phyloP scores from a whole-genome alignment of 2,113 vertebrate genomes.

The Hydropotes inermis region DNA sequence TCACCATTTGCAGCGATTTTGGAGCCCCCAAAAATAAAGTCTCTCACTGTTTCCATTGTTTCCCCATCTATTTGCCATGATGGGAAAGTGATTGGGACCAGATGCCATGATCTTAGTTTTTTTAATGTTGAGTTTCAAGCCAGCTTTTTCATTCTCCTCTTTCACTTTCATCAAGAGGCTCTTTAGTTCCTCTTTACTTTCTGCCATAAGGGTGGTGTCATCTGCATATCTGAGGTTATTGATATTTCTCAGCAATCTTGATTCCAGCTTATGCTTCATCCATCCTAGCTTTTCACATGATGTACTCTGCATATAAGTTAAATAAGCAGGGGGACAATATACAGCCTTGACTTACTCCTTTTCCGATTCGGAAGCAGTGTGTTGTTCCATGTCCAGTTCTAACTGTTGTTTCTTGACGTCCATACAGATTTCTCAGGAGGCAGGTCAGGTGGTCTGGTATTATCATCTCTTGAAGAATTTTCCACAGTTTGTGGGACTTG shows the following conservation, averaged over 20 bases:
- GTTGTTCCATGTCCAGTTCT: background rate
- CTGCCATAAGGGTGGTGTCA: background rate
- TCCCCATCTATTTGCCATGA: background rate
- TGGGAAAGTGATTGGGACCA: background rate
- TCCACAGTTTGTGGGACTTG: background rate
- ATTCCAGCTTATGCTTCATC: background rate
- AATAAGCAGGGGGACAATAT: background rate
- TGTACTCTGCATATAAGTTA: background rate
- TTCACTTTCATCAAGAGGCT: background rate
- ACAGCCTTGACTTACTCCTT: background rate
- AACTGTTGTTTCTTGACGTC: background rate
- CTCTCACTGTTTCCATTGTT: background rate
- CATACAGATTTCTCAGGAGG: background rate
- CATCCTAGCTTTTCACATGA: background rate
- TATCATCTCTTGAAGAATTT: background rate
- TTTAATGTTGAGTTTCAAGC: background rate
- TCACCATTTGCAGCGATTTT: background rate
- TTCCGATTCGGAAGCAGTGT: background rate
- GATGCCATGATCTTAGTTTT: background rate
- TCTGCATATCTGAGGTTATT: background rate
- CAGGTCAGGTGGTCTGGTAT: background rate
- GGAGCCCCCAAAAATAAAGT: background rate
- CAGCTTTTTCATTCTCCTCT: background rate
- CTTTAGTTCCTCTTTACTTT: background rate
- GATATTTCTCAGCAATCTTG: background rate